Percentiles rank a stretch among this genome's conserved stretches.
These are phyloP conservation scores for Lasioglossum villosulum DNA, from an alignment of 2,888 invertebrate species.

Conservation along the genomic window DNA sequence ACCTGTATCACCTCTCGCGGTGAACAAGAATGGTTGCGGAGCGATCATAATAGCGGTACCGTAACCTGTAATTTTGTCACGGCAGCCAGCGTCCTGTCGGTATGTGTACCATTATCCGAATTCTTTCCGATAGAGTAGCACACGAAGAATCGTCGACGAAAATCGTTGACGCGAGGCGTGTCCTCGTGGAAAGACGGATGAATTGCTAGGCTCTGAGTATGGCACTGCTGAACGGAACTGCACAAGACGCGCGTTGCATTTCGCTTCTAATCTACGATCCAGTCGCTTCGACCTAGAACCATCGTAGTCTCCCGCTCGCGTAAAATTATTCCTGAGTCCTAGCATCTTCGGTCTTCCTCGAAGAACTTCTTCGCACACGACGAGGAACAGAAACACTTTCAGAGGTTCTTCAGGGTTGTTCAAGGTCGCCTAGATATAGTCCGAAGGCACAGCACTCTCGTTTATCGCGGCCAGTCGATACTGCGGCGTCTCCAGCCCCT, in stretches of 20 bases:
- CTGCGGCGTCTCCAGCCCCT: conserved; percentile 74
- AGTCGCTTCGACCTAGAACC: background rate
- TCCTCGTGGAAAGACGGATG: background rate
- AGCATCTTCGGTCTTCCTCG: background rate
- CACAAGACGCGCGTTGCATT: background rate
- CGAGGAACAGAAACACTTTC: background rate
- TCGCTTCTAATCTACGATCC: background rate
- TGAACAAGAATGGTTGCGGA: background rate
- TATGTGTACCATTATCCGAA: background rate
- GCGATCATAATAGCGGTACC: background rate
- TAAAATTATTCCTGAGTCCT: conserved; percentile 47
- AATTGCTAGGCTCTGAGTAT: conserved; percentile 12
- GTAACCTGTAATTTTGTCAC: conserved; percentile 16
- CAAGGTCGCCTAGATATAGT: conserved; percentile 78
- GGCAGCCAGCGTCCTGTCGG: background rate
- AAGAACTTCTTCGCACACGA: background rate
- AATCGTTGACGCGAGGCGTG: background rate
- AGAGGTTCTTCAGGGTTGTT: background rate
- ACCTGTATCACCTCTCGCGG: background rate
- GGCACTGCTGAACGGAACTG: conserved; percentile 36
- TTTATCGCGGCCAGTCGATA: conserved; percentile 83
- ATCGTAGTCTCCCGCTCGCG: background rate
- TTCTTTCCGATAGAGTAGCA: background rate
- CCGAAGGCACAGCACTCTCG: conserved; percentile 81
- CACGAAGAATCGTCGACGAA: background rate